Conservation (phyloP, 2,888 invertebrate genomes). For the Acrocyrtus sp. region DNA sequence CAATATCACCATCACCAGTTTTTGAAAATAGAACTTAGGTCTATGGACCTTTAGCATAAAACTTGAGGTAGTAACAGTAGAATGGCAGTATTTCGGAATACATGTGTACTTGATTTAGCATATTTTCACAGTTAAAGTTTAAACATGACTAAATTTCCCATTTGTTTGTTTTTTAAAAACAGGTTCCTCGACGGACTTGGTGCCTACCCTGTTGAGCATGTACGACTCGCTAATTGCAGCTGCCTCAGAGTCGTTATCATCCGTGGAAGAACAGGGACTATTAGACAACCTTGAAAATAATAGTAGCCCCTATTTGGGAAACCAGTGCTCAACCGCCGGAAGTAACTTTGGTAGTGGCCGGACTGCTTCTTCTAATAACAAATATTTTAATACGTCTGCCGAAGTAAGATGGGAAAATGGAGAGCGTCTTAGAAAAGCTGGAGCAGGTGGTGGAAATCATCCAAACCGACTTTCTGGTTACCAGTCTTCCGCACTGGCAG, state of each 20-base stretch:
- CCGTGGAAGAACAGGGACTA: constrained; percentile 35
- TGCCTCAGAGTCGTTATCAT: constrained; percentile 40
- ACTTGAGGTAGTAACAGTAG: too few species aligned
- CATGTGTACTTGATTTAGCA: constrained; percentile 11
- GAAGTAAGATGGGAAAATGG: constrained; percentile 49
- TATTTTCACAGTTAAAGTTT: too few species aligned
- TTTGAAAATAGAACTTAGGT: too few species aligned
- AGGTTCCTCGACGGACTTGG: constrained; percentile 86
- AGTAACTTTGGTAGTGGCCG: too few species aligned
- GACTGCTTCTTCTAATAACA: too few species aligned
- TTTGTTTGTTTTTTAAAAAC: constrained; percentile 68
- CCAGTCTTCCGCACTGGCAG: constrained; percentile 27
- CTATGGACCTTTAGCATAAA: too few species aligned
- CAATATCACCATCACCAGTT: too few species aligned
- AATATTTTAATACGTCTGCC: constrained; percentile 34
- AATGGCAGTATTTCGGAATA: too few species aligned
- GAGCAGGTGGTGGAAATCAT: constrained; percentile 34
- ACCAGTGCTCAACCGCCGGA: too few species aligned
- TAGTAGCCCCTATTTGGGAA: too few species aligned
- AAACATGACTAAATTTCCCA: constrained; percentile 42
- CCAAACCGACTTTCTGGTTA: constrained; percentile 27
- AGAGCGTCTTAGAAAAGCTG: constrained; percentile 30
- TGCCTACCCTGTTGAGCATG: constrained; percentile 85
- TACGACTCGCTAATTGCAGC: constrained; percentile 79
- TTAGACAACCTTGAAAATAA: constrained; percentile 49